Conservation (phyloP, 30 jellyfish, hydroid and myxozoan species). For the Aurelia aurita complex sp. Pacific region DNA sequence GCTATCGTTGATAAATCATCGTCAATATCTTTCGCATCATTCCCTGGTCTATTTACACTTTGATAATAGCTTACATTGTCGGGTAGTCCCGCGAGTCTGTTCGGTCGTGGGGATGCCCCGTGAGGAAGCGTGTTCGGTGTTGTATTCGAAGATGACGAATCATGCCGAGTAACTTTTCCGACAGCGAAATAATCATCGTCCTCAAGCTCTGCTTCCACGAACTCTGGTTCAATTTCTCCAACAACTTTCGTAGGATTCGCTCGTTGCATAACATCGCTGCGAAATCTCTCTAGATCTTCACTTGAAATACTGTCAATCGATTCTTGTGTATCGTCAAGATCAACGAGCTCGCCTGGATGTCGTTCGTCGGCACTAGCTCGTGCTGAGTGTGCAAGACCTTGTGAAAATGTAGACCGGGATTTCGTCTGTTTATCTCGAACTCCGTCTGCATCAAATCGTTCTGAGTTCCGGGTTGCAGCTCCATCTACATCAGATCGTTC, state of each 20-base stretch:
- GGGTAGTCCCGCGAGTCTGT: conserved; percentile 19
- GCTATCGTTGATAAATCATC: conserved; percentile 94
- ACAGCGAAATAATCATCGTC: conserved; percentile 58
- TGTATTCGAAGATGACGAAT: no score
- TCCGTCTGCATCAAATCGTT: no score
- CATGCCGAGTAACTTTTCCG: background rate
- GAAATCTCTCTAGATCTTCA: conserved; percentile 22
- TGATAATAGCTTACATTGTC: background rate
- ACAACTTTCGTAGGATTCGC: background rate
- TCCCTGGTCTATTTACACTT: background rate
- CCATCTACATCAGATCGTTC: no score
- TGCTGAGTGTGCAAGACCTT: background rate
- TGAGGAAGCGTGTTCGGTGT: background rate
- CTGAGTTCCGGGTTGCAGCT: no score
- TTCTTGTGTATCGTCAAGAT: background rate
- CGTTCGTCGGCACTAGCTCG: background rate
- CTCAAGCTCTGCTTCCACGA: conserved; percentile 65
- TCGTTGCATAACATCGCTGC: conserved; percentile 11
- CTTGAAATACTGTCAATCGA: conserved; percentile 23
- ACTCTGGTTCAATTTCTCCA: conserved; percentile 18
- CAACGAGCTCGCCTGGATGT: background rate
- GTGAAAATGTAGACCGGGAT: background rate
- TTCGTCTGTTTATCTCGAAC: background rate
- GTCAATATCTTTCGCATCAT: conserved; percentile 44
- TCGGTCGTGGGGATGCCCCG: conserved; percentile 51